phyloP scores from a whole-genome alignment of 1,140 invertebrate species.

The Eulimnadia texana region DNA sequence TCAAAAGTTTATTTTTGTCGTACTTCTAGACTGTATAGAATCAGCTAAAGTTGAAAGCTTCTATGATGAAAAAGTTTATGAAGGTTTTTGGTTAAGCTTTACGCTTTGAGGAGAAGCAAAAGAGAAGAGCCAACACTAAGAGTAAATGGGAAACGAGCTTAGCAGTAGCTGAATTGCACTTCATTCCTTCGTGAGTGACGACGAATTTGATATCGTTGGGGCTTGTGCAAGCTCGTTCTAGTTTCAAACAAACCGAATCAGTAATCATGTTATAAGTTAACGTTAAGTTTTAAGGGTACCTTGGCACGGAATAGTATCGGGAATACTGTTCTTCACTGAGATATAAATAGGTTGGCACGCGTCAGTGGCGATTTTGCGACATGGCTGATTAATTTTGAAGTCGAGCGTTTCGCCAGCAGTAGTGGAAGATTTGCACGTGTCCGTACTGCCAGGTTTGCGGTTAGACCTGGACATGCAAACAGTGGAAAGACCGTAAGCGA shows the following conservation, averaged over 20 bases:
- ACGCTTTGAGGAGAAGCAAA: not conserved
- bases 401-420: not conserved
- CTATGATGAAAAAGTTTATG: too few species aligned
- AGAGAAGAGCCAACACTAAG: not conserved
- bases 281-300: not conserved
- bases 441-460: not conserved
- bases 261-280: not conserved
- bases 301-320: conserved; percentile 33
- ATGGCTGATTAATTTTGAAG: conserved; percentile 12
- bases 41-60: too few species aligned
- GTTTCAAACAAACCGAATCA: not conserved
- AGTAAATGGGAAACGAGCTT: not conserved
- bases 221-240: conserved; percentile 10
- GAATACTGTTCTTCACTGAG: not conserved
- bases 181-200: conserved; percentile 11
- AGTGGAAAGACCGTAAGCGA: not conserved
- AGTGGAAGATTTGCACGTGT: conserved; percentile 3
- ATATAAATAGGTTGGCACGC: conserved; percentile 8
- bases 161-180: conserved; percentile 9
- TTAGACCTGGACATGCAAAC: conserved; percentile 5
- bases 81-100: not conserved
- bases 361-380: not conserved
- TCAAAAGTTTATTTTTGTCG: not conserved
- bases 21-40: not conserved
- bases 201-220: conserved; percentile 16